Conservation (phyloP, 2,113 vertebrate genomes). For the Dicrurus megarhynchus region DNA sequence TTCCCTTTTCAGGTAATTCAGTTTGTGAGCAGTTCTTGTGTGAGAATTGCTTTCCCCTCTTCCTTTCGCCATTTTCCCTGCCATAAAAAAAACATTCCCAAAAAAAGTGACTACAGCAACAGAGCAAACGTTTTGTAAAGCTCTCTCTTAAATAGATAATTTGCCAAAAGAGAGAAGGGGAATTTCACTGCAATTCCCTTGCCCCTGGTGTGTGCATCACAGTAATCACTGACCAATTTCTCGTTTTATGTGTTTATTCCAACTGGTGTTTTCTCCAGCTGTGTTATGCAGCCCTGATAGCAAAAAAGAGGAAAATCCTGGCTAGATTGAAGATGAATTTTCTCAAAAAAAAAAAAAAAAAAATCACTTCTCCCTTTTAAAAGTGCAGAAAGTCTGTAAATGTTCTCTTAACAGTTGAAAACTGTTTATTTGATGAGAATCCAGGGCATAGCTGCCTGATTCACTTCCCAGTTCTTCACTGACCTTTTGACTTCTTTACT, state of each 20-base stretch:
- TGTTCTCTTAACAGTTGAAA: neutral
- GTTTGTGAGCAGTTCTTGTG: neutral
- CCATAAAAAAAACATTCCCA: neutral
- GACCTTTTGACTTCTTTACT: neutral
- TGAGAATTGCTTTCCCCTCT: neutral
- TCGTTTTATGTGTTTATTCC: neutral
- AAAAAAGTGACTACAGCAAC: neutral
- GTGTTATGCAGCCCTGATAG: neutral
- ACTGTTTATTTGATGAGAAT: neutral
- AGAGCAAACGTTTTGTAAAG: neutral
- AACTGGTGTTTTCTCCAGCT: neutral
- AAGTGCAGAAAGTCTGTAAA: neutral
- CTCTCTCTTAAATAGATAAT: neutral
- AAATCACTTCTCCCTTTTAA: neutral
- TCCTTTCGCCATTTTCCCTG: neutral
- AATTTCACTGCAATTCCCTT: neutral
- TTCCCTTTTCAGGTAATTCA: neutral
- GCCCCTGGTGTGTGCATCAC: no score
- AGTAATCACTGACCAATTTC: neutral
- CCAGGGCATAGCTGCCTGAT: rapidly evolving
- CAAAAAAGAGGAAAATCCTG: neutral
- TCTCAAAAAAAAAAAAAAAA: neutral
- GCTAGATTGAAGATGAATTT: neutral
- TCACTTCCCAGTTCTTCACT: neutral
- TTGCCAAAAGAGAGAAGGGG: neutral